Evolutionary conservation across 2,797 vertebrate genomes (phyloP).

Genomic region (Parotocinclus haroldoi): DNA sequence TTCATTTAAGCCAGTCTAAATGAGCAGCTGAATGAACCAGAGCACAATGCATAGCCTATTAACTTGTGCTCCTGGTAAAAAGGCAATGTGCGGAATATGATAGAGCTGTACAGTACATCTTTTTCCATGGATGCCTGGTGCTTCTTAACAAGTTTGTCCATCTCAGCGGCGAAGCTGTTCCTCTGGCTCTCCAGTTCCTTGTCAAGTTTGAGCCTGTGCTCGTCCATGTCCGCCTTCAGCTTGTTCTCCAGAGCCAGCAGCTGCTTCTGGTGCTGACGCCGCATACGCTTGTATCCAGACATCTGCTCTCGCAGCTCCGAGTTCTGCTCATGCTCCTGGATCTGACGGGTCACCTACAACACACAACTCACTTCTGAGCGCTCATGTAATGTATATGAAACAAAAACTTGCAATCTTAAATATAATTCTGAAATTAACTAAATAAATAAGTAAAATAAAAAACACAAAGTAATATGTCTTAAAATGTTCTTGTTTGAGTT

Average conservation of each 20-base stretch:
- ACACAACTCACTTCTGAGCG: conserved; percentile 7
- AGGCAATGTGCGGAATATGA: background rate
- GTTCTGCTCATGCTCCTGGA: conserved; percentile 98
- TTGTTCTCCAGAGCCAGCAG: conserved; percentile 97
- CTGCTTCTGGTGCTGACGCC: conserved; percentile 97
- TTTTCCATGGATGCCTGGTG: conserved; percentile 96
- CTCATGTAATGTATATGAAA: too few species aligned
- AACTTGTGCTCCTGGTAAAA: background rate
- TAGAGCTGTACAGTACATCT: conserved; percentile 76
- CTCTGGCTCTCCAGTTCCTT: conserved; percentile 98
- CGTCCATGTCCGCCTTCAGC: conserved; percentile 96
- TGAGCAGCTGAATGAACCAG: background rate
- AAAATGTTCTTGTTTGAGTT: too few species aligned
- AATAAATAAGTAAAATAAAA: too few species aligned
- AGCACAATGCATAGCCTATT: background rate
- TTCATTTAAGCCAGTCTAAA: background rate
- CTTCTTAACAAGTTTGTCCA: conserved; percentile 98
- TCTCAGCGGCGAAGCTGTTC: conserved; percentile 92
- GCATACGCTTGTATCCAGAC: conserved; percentile 97
- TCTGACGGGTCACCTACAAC: conserved; percentile 92
- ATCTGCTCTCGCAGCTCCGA: conserved; percentile 97
- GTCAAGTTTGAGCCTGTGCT: conserved; percentile 95
- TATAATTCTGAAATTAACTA: too few species aligned
- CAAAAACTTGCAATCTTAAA: too few species aligned
- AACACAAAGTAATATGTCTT: too few species aligned